Evolutionary conservation across 2,888 invertebrate species (phyloP).

Genomic region (Idaea biselata): DNA sequence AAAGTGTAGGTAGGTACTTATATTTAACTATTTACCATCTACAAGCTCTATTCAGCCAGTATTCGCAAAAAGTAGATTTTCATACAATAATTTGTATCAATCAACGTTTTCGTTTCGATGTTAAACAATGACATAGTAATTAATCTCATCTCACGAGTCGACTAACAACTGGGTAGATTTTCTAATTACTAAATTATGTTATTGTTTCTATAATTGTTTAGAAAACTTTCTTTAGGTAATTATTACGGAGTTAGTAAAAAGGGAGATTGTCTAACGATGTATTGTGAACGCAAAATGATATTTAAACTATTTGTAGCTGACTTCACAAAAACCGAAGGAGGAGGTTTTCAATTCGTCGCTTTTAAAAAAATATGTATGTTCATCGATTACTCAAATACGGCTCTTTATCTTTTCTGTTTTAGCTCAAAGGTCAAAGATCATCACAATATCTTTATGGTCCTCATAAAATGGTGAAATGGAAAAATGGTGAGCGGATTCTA

Average conservation of each 20-base stretch:
- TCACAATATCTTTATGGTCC: too few relatives aligned
- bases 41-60: not conserved
- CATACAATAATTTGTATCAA: constrained; percentile 26
- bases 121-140: constrained; percentile 10
- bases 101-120: constrained; percentile 26
- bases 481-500: too few relatives aligned
- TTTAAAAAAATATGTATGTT: too few relatives aligned
- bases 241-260: constrained; percentile 6
- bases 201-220: constrained; percentile 13
- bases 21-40: too few relatives aligned
- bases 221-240: not conserved
- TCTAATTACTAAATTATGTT: constrained; percentile 19
- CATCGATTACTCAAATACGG: too few relatives aligned
- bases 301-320: not conserved
- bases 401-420: too few relatives aligned
- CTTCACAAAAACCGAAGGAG: too few relatives aligned
- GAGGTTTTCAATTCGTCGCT: too few relatives aligned
- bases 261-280: constrained; percentile 13
- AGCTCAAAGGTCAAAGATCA: too few relatives aligned
- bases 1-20: too few relatives aligned
- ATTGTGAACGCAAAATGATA: constrained; percentile 5
- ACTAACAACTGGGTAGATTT: constrained; percentile 17
- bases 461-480: too few relatives aligned
- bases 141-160: constrained; percentile 18
- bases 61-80: constrained; percentile 14